These are phyloP conservation scores for Erythrocercus mccallii DNA, from an alignment of 2,113 vertebrate species.

Conservation along the genomic window DNA sequence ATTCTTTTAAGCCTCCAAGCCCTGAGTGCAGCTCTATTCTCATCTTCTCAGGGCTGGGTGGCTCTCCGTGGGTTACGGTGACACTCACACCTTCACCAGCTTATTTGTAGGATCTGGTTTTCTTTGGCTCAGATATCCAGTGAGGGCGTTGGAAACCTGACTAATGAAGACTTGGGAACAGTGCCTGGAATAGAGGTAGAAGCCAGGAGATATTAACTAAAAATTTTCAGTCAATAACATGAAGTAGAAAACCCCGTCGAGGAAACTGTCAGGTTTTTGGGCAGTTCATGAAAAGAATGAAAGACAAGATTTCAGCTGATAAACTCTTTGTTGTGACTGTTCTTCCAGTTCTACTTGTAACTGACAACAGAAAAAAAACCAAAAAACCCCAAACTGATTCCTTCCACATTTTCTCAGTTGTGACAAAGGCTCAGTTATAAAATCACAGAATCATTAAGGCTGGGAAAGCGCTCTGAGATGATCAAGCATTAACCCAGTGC, in stretches of 20 bases:
- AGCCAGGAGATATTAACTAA: background rate
- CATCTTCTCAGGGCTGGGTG: background rate
- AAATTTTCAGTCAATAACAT: background rate
- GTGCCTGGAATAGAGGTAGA: background rate
- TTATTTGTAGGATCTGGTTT: background rate
- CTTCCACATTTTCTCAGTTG: background rate
- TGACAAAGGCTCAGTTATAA: background rate
- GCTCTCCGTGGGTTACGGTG: background rate
- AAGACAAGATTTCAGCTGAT: background rate
- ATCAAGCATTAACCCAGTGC: background rate
- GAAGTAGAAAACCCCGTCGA: background rate
- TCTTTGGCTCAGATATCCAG: background rate
- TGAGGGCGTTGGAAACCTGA: background rate
- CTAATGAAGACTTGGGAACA: background rate
- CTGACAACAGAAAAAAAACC: background rate
- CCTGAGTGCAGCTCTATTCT: background rate
- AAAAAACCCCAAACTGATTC: background rate
- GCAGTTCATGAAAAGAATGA: background rate
- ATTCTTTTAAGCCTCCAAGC: background rate
- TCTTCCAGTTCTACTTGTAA: background rate
- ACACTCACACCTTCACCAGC: background rate
- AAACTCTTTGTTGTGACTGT: background rate
- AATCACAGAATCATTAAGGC: background rate
- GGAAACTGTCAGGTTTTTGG: background rate
- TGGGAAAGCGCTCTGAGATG: background rate